Conservation (phyloP, 2,888 invertebrate species). For the Leptinotarsa peninsularis region DNA sequence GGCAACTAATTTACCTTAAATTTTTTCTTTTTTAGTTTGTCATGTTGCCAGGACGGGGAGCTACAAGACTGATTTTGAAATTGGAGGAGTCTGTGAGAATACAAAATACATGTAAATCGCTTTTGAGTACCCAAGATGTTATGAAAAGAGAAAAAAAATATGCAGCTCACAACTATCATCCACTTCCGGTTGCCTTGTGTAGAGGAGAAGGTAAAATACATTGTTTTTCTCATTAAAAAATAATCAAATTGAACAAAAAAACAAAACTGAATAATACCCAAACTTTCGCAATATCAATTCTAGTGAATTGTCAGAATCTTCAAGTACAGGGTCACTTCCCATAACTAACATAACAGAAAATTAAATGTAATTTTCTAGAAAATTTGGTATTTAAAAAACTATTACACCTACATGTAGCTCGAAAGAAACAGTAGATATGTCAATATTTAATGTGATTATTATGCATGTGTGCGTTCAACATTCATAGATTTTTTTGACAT, state of each 20-base stretch:
- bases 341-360: no score
- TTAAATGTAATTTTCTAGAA: no score
- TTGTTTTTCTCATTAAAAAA: no score
- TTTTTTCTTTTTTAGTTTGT: conserved; percentile 23
- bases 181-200: conserved; percentile 89
- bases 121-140: conserved; percentile 55
- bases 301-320: no score
- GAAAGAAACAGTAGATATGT: no score
- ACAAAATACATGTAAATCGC: conserved; percentile 31
- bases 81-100: conserved; percentile 31
- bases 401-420: no score
- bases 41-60: conserved; percentile 46
- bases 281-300: not conserved
- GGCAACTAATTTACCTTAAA: not conserved
- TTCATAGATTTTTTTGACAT: no score
- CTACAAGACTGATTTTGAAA: conserved; percentile 37
- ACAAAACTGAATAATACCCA: not conserved
- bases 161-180: conserved; percentile 97
- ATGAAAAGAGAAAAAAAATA: conserved; percentile 86
- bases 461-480: no score
- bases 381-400: no score
- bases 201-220: conserved; percentile 80
- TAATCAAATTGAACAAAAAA: no score
- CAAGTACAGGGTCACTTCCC: no score
- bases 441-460: no score